These are phyloP conservation scores for Catonia carolina DNA, from an alignment of 2,888 invertebrate genomes.

Conservation along the genomic window DNA sequence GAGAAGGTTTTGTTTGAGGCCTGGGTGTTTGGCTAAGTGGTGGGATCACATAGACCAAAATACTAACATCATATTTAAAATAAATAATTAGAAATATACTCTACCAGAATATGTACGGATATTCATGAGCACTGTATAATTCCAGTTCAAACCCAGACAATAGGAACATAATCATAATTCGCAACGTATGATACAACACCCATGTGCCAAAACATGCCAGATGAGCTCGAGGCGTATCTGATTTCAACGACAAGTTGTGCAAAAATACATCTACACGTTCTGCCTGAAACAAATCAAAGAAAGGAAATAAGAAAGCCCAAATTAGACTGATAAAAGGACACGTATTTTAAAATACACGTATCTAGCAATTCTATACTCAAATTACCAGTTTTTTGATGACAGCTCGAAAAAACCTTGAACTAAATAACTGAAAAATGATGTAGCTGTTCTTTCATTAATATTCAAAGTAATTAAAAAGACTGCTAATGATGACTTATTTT, in stretches of 20 bases:
- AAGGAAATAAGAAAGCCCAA: not conserved
- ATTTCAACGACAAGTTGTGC: conserved; percentile 60
- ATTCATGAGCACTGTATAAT: conserved; percentile 92
- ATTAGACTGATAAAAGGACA: not conserved
- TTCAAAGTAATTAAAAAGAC: too few relatives aligned
- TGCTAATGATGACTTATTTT: too few relatives aligned
- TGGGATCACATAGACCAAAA: too few relatives aligned
- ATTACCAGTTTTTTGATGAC: too few relatives aligned
- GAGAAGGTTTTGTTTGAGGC: too few relatives aligned
- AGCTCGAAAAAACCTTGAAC: not conserved
- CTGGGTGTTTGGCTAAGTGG: too few relatives aligned
- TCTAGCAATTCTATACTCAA: too few relatives aligned
- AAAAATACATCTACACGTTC: conserved; percentile 83
- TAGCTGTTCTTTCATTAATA: too few relatives aligned
- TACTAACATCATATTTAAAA: not conserved
- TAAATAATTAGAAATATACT: conserved; percentile 37
- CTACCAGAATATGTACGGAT: conserved; percentile 89
- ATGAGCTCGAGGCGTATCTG: conserved; percentile 62
- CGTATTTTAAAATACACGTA: not conserved
- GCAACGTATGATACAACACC: conserved; percentile 88
- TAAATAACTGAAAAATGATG: not conserved
- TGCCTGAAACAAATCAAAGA: conserved; percentile 51
- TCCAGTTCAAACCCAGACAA: conserved; percentile 93
- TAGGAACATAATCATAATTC: conserved; percentile 89
- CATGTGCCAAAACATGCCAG: conserved; percentile 87